These are phyloP conservation scores for Bombus cullumanus DNA, from an alignment of 1,140 invertebrate genomes.

Conservation along the genomic window DNA sequence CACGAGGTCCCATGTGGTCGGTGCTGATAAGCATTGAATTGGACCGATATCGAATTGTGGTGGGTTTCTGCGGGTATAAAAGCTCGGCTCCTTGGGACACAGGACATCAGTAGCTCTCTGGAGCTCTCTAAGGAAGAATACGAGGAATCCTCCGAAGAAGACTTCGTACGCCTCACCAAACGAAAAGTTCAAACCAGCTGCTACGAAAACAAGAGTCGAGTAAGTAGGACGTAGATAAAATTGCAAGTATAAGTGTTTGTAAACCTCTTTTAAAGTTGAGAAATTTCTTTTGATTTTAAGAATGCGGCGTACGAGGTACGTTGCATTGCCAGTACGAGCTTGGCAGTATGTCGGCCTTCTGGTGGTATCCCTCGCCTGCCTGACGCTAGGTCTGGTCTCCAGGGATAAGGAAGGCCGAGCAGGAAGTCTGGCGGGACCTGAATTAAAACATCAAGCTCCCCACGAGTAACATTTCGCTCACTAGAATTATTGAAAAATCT, in stretches of 20 bases:
- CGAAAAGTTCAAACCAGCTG: no score
- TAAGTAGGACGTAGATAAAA: background rate
- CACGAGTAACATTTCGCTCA: slow-evolving; percentile 68
- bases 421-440: slow-evolving; percentile 76
- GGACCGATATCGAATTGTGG: slow-evolving; percentile 78
- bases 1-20: slow-evolving; percentile 76
- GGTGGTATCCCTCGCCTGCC: slow-evolving; percentile 77
- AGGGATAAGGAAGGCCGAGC: slow-evolving; percentile 77
- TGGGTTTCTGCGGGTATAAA: slow-evolving; percentile 71
- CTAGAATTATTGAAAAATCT: background rate
- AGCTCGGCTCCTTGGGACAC: slow-evolving; percentile 45
- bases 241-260: background rate
- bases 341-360: slow-evolving; percentile 78
- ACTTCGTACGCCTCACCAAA: background rate
- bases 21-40: slow-evolving; percentile 80
- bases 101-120: slow-evolving; percentile 67
- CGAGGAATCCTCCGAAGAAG: slow-evolving; percentile 6
- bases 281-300: background rate
- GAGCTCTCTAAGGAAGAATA: slow-evolving; percentile 48
- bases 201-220: background rate
- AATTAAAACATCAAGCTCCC: slow-evolving; percentile 75
- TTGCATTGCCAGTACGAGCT: slow-evolving; percentile 76
- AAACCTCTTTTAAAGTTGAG: background rate
- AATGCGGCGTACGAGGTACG: slow-evolving; percentile 77
- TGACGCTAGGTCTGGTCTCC: slow-evolving; percentile 76